Evolutionary conservation across 2,113 vertebrate genomes (phyloP).

Genomic region (Melierax canorus): DNA sequence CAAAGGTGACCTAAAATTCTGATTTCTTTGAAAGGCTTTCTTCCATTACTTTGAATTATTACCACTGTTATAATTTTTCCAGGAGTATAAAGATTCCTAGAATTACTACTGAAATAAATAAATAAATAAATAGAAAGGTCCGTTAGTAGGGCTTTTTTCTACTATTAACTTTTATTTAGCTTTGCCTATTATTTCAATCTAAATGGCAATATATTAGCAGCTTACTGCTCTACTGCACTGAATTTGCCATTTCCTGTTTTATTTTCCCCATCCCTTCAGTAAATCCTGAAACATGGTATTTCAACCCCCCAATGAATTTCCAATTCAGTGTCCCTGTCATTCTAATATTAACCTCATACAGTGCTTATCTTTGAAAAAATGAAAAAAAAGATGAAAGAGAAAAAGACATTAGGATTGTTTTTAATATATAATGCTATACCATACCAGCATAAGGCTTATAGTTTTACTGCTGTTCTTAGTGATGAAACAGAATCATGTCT

Average conservation of each 20-base stretch:
- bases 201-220: not conserved
- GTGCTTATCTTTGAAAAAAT: constrained; percentile 30
- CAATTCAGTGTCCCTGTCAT: constrained; percentile 4
- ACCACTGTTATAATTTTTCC: not conserved
- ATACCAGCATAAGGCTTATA: not conserved
- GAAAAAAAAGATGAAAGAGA: constrained; percentile 51
- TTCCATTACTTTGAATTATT: not conserved
- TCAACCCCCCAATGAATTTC: not conserved
- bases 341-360: constrained; percentile 32
- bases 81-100: not conserved
- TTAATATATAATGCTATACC: constrained; percentile 39
- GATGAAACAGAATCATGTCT: constrained; percentile 35
- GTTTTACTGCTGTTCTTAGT: not conserved
- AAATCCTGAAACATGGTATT: not conserved
- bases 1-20: not conserved
- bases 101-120: not conserved
- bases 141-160: not conserved
- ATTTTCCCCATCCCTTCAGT: not conserved
- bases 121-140: not conserved
- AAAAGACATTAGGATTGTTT: constrained; percentile 45
- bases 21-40: not conserved
- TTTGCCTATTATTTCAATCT: not conserved
- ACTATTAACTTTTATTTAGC: not conserved
- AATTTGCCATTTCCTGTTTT: not conserved
- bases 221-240: not conserved